These are phyloP conservation scores for Pyrocoelia pectoralis DNA, from an alignment of 2,888 invertebrate genomes.

Conservation along the genomic window DNA sequence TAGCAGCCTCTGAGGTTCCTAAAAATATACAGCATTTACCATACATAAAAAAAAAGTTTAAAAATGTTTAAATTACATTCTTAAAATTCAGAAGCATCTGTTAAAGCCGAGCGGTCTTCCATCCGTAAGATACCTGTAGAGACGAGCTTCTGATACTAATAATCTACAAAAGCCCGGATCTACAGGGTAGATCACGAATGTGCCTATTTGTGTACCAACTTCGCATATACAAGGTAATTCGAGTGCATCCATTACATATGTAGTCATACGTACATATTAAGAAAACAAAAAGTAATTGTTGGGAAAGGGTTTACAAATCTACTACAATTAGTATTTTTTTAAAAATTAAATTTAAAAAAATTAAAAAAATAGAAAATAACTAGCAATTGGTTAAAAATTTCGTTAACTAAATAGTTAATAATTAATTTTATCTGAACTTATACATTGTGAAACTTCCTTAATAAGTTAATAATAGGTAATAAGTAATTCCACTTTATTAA, in stretches of 20 bases:
- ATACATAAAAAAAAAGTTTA: background rate
- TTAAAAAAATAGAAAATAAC: too few species aligned
- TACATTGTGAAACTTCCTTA: too few species aligned
- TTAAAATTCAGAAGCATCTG: slow-evolving; percentile 11
- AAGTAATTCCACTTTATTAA: too few species aligned
- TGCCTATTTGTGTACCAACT: slow-evolving; percentile 62
- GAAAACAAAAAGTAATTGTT: too few species aligned
- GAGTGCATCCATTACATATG: background rate
- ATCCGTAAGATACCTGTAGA: slow-evolving; percentile 99
- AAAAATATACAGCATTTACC: background rate
- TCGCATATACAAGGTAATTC: background rate
- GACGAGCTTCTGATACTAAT: slow-evolving; percentile 96
- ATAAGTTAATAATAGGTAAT: too few species aligned
- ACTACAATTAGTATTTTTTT: too few species aligned
- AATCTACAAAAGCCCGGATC: slow-evolving; percentile 99
- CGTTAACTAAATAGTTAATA: too few species aligned
- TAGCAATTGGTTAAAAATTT: too few species aligned
- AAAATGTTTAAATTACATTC: slow-evolving; percentile 10
- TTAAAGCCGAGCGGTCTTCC: slow-evolving; percentile 78
- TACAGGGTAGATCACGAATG: slow-evolving; percentile 99
- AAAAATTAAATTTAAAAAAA: too few species aligned
- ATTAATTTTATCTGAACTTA: too few species aligned
- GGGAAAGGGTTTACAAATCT: too few species aligned
- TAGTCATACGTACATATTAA: background rate
- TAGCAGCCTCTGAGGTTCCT: background rate